Evolutionary conservation across 2,113 vertebrate genomes (phyloP).

Genomic region (Ameiurus melas): DNA sequence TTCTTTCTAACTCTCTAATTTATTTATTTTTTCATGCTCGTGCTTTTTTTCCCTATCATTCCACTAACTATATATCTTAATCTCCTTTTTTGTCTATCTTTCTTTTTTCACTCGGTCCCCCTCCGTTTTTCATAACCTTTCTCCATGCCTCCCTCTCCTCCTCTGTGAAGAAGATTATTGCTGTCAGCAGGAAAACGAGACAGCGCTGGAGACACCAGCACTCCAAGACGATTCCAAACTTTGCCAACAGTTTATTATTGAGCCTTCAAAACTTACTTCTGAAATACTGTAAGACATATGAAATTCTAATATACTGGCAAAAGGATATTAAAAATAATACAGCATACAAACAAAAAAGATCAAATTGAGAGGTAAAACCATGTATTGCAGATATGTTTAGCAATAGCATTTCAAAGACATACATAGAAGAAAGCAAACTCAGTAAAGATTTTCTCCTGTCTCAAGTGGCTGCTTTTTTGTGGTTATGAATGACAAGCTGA

Average conservation of each 20-base stretch:
- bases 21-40: background rate
- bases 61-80: slow-evolving; percentile 10
- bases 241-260: slow-evolving; percentile 36
- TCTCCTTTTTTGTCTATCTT: slow-evolving; percentile 14
- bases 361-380: background rate
- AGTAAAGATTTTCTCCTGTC: slow-evolving; percentile 21
- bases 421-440: slow-evolving; percentile 18
- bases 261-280: slow-evolving; percentile 15
- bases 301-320: slow-evolving; percentile 20
- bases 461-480: slow-evolving; percentile 24
- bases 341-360: background rate
- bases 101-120: slow-evolving; percentile 5
- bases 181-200: slow-evolving; percentile 37
- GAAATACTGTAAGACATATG: slow-evolving; percentile 21
- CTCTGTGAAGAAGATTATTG: slow-evolving; percentile 50
- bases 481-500: slow-evolving; percentile 36
- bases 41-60: background rate
- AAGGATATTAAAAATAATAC: slow-evolving; percentile 20
- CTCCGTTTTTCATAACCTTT: slow-evolving; percentile 27
- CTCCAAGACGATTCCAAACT: slow-evolving; percentile 26
- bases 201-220: slow-evolving; percentile 6
- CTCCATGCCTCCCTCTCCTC: slow-evolving; percentile 34
- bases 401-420: slow-evolving; percentile 10
- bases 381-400: background rate
- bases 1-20: background rate